These are phyloP conservation scores for Numida meleagris DNA, from an alignment of 2,113 vertebrate species.

Conservation along the genomic window DNA sequence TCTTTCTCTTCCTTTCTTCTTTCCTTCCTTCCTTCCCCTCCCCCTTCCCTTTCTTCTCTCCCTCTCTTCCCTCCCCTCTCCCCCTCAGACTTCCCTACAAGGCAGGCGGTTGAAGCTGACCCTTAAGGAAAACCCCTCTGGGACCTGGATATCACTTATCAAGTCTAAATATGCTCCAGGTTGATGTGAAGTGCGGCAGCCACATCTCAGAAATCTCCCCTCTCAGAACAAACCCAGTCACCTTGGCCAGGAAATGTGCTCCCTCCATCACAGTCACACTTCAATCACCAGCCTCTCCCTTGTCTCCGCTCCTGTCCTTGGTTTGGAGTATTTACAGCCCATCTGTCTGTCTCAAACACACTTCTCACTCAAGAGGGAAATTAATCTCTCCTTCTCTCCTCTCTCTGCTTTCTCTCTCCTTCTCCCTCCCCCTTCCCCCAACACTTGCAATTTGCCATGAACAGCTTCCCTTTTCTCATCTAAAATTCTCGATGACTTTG, in stretches of 20 bases:
- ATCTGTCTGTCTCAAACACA: constrained; percentile 81
- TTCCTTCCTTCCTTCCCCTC: background rate
- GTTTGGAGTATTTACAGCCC: constrained; percentile 80
- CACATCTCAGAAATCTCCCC: background rate
- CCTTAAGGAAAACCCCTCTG: constrained; percentile 50
- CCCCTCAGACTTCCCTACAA: constrained; percentile 18
- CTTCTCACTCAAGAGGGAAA: constrained; percentile 70
- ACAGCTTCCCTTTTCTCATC: constrained; percentile 62
- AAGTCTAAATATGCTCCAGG: constrained; percentile 38
- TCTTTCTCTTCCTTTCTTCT: constrained; percentile 24
- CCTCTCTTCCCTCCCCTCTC: background rate
- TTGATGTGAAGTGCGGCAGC: constrained; percentile 34
- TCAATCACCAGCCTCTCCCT: constrained; percentile 80
- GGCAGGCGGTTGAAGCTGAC: constrained; percentile 55
- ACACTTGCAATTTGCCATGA: constrained; percentile 65
- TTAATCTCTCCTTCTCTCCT: constrained; percentile 56
- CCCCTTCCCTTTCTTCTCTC: background rate
- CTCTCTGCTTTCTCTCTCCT: background rate
- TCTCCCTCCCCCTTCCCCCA: constrained; percentile 24
- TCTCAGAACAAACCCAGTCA: constrained; percentile 67
- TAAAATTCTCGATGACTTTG: constrained; percentile 62
- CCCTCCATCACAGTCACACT: constrained; percentile 78
- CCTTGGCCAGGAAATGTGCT: constrained; percentile 74
- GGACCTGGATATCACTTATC: constrained; percentile 68
- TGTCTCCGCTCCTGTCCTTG: constrained; percentile 77